These are phyloP conservation scores for Lophotriccus pileatus DNA, from an alignment of 2,797 vertebrate species.

Conservation along the genomic window DNA sequence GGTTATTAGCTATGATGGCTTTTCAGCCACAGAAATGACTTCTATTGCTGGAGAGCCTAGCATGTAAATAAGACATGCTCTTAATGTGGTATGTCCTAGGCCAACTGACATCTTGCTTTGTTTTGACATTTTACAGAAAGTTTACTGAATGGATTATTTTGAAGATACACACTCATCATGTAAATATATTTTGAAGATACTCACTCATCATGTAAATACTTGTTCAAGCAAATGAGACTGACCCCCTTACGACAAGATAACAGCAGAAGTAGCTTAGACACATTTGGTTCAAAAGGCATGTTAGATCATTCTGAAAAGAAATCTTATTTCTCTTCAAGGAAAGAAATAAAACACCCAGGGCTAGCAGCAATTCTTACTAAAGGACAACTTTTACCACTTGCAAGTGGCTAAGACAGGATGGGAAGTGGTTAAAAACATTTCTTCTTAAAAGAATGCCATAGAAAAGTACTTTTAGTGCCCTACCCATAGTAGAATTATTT, in stretches of 20 bases:
- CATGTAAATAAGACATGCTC: background rate
- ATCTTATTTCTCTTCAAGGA: background rate
- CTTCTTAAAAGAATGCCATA: background rate
- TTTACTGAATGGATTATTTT: conserved; percentile 28
- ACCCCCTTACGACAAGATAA: conserved; percentile 24
- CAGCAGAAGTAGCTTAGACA: conserved; percentile 21
- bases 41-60: background rate
- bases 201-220: conserved; percentile 16
- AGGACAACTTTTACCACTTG: background rate
- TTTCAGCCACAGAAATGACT: background rate
- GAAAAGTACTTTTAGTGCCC: background rate
- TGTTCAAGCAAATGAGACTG: conserved; percentile 48
- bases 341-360: background rate
- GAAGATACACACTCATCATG: conserved; percentile 26
- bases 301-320: background rate
- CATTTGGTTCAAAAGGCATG: background rate
- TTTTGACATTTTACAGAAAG: conserved; percentile 40
- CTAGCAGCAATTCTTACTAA: background rate
- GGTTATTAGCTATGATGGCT: background rate
- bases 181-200: conserved; percentile 16
- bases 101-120: conserved; percentile 4
- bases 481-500: background rate
- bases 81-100: background rate
- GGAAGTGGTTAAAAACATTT: background rate
- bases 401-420: background rate